These are phyloP conservation scores for Brachionus angularis DNA, from an alignment of 1,140 invertebrate species.

Conservation along the genomic window DNA sequence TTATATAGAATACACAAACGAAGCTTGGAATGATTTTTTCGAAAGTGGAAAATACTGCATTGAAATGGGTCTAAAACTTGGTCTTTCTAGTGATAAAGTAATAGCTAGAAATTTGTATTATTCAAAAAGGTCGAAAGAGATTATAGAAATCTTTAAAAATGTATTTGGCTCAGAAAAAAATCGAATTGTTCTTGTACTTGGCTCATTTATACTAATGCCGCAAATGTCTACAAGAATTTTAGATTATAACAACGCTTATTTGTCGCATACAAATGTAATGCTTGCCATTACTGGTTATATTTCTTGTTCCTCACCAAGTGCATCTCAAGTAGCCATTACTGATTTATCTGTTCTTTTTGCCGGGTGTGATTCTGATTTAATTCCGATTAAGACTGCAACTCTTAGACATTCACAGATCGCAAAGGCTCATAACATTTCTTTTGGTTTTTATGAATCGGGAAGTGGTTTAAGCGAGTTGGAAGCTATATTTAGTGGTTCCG, in stretches of 20 bases:
- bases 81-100: slow-evolving; percentile 45
- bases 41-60: slow-evolving; percentile 46
- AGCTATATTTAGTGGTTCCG: not conserved
- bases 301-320: slow-evolving; percentile 46
- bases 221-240: slow-evolving; percentile 48
- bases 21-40: slow-evolving; percentile 51
- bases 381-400: not conserved
- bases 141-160: slow-evolving; percentile 47
- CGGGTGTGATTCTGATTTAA: not conserved
- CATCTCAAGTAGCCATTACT: slow-evolving; percentile 45
- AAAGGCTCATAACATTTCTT: not conserved
- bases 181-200: slow-evolving; percentile 47
- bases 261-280: slow-evolving; percentile 22
- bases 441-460: slow-evolving; percentile 31
- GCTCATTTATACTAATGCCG: slow-evolving; percentile 49
- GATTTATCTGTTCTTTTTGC: not conserved
- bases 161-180: slow-evolving; percentile 44
- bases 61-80: slow-evolving; percentile 46
- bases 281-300: slow-evolving; percentile 49
- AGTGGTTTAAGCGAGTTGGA: slow-evolving; percentile 11
- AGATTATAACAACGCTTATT: slow-evolving; percentile 46
- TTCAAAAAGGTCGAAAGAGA: slow-evolving; percentile 47
- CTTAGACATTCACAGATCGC: not conserved
- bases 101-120: slow-evolving; percentile 48
- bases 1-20: slow-evolving; percentile 50